These are phyloP conservation scores for Coelopa frigida DNA, from an alignment of 1,140 invertebrate genomes.

Conservation along the genomic window DNA sequence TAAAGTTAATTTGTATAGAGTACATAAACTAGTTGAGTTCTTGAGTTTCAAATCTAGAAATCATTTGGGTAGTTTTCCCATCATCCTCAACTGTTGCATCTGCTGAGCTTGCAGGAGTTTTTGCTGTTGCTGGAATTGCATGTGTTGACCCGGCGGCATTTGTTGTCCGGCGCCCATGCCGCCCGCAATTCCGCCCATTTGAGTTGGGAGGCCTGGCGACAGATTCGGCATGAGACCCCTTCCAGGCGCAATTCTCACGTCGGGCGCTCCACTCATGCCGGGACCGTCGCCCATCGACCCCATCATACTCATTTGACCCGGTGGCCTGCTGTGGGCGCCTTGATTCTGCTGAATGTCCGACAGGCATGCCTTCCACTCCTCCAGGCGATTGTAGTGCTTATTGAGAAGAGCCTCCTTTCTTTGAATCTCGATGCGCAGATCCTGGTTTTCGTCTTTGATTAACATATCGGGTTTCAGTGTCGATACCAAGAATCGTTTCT, in stretches of 20 bases:
- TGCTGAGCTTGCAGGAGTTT: constrained; percentile 46
- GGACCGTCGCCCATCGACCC: neutral
- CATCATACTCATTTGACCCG: constrained; percentile 21
- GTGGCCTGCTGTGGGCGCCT: constrained; percentile 27
- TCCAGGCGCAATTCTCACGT: neutral
- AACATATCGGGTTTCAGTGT: constrained; percentile 85
- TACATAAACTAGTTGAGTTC: neutral
- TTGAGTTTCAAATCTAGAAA: neutral
- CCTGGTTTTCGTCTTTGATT: constrained; percentile 84
- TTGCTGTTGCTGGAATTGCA: constrained; percentile 37
- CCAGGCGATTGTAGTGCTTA: constrained; percentile 83
- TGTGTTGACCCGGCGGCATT: constrained; percentile 42
- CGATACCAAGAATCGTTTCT: constrained; percentile 83
- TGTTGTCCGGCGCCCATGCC: constrained; percentile 23
- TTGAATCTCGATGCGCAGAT: constrained; percentile 71
- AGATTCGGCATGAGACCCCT: constrained; percentile 16
- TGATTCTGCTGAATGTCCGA: constrained; percentile 56
- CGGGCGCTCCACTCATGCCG: neutral
- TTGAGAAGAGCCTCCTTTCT: constrained; percentile 83
- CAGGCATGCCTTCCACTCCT: constrained; percentile 80
- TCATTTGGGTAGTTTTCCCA: constrained; percentile 28
- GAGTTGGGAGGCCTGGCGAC: constrained; percentile 4
- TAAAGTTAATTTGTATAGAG: neutral
- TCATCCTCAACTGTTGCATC: constrained; percentile 48
- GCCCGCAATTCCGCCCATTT: constrained; percentile 26